Evolutionary conservation across 2,888 invertebrate genomes (phyloP).

Genomic region (Conchocele bisecta): DNA sequence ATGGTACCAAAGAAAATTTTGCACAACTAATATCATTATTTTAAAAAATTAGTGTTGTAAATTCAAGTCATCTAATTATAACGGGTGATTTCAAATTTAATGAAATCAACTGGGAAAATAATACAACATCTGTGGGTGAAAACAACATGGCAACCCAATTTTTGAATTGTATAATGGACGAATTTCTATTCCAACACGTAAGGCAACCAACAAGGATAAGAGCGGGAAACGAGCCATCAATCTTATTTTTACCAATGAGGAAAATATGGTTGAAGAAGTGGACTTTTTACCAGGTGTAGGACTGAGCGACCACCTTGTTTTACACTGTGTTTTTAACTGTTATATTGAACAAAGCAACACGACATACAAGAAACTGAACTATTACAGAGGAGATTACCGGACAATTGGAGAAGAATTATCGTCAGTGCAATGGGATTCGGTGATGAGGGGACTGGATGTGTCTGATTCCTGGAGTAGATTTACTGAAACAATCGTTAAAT

Average conservation of each 20-base stretch:
- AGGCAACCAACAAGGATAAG: not conserved
- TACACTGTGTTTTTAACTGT: not conserved
- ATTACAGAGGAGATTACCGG: slow-evolving; percentile 19
- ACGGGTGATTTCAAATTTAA: slow-evolving; percentile 3
- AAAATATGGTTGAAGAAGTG: not conserved
- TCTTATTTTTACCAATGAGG: not conserved
- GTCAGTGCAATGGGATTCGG: not conserved
- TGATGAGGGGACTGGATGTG: not conserved
- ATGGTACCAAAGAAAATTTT: not conserved
- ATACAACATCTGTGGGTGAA: not conserved
- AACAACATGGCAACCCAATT: not conserved
- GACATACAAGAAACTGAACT: not conserved
- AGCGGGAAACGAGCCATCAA: not conserved
- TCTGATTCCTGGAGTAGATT: not conserved
- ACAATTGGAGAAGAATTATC: not conserved
- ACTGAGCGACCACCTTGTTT: not conserved
- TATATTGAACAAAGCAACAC: not conserved
- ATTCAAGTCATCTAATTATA: not conserved
- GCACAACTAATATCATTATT: not conserved
- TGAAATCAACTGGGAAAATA: not conserved
- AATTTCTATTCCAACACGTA: not conserved
- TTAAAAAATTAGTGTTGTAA: not conserved
- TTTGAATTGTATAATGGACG: not conserved
- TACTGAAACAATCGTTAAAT: not conserved
- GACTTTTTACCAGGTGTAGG: not conserved